Conservation (phyloP, 2,113 vertebrate species). For the Indicator maculatus region DNA sequence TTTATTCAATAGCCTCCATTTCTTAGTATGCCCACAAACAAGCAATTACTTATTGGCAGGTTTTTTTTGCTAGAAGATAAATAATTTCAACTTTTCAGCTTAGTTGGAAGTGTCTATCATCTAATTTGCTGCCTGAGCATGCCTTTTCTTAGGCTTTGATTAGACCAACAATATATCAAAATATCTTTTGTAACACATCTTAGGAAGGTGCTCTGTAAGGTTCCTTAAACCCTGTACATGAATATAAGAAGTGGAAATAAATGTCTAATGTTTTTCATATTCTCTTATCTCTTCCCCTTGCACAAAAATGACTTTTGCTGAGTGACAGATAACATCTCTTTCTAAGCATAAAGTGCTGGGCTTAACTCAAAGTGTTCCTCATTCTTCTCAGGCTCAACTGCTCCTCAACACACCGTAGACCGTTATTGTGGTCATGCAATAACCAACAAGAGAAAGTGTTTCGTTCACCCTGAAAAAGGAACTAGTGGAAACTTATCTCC, state of each 20-base stretch:
- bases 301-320: conserved; percentile 36
- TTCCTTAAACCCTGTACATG: not conserved
- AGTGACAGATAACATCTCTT: conserved; percentile 44
- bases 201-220: not conserved
- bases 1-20: not conserved
- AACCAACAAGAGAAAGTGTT: conserved; percentile 62
- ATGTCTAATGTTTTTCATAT: not conserved
- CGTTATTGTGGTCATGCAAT: conserved; percentile 83
- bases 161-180: not conserved
- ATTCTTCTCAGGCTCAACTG: conserved; percentile 67
- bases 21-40: not conserved
- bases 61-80: not conserved
- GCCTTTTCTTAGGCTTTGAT: not conserved
- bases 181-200: not conserved
- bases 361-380: not conserved
- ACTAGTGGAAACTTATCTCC: not conserved
- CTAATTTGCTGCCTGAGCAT: not conserved
- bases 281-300: conserved; percentile 47
- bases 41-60: not conserved
- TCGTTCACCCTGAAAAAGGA: not conserved
- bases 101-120: not conserved
- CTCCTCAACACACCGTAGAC: conserved; percentile 66
- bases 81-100: not conserved
- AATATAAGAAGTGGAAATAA: not conserved
- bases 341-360: not conserved